These are phyloP conservation scores for Sinocyclocheilus rhinocerous DNA, from an alignment of 2,113 vertebrate species.

Conservation along the genomic window DNA sequence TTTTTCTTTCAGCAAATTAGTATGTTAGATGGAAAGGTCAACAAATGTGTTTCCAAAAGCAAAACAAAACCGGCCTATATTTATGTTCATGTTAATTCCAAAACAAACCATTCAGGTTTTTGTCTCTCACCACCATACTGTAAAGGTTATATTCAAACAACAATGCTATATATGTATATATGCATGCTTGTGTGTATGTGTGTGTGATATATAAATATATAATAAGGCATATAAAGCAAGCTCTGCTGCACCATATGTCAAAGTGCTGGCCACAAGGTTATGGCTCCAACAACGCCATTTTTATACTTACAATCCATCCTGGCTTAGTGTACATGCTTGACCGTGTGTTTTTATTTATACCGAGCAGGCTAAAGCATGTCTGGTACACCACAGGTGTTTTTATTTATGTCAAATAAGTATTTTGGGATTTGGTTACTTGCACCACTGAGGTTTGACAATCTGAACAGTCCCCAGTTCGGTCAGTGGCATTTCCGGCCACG, in stretches of 20 bases:
- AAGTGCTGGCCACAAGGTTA: neutral
- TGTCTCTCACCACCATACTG: neutral
- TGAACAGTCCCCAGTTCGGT: neutral
- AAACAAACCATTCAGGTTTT: conserved; percentile 17
- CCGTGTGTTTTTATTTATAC: neutral
- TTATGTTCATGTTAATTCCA: neutral
- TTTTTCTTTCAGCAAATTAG: neutral
- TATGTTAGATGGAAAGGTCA: conserved; percentile 1
- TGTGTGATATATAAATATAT: neutral
- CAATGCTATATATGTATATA: neutral
- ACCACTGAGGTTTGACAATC: conserved; percentile 7
- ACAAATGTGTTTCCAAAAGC: conserved; percentile 20
- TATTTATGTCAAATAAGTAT: conserved; percentile 8
- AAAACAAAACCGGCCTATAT: neutral
- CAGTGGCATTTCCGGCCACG: neutral
- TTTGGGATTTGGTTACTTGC: conserved; percentile 9
- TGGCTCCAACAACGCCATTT: neutral
- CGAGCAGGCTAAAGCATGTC: neutral
- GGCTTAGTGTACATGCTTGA: neutral
- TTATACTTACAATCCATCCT: neutral
- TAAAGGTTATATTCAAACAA: neutral
- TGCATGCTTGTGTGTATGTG: no score
- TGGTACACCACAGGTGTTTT: neutral
- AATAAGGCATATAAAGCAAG: neutral
- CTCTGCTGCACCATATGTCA: neutral